Evolutionary conservation across 2,797 vertebrate species (phyloP).

Genomic region (Tapera naevia): DNA sequence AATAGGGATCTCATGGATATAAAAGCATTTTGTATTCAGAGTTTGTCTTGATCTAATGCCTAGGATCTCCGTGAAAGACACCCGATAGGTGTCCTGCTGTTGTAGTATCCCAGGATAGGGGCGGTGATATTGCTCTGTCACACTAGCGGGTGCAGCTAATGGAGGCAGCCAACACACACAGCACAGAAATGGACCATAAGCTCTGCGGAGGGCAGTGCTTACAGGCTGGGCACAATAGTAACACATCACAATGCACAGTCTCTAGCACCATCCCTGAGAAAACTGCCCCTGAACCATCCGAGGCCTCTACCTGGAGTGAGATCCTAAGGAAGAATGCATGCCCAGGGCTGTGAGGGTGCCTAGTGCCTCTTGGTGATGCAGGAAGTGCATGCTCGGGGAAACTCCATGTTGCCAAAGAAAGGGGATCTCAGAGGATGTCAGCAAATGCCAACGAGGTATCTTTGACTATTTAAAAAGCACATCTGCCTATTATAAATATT

Average conservation of each 20-base stretch:
- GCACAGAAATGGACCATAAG: background rate
- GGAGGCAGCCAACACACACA: background rate
- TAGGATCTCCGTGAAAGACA: background rate
- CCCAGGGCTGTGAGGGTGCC: background rate
- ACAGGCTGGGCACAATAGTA: too few species aligned
- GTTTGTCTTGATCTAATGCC: background rate
- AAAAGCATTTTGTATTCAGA: background rate
- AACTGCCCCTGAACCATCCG: background rate
- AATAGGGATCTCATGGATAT: background rate
- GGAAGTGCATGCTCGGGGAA: fast-evolving
- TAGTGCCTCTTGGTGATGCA: fast-evolving
- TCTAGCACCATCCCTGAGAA: background rate
- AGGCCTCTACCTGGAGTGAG: background rate
- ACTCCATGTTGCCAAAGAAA: background rate
- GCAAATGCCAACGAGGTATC: background rate
- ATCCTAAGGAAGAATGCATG: fast-evolving
- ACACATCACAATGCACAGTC: fast-evolving
- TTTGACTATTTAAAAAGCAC: background rate
- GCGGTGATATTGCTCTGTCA: fast-evolving
- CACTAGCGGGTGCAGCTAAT: background rate
- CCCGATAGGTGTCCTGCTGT: background rate
- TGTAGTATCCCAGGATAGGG: background rate
- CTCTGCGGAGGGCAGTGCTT: fast-evolving
- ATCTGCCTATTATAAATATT: background rate
- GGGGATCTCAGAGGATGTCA: background rate